Conservation (phyloP, 2,113 vertebrate genomes). For the Tinamus guttatus region DNA sequence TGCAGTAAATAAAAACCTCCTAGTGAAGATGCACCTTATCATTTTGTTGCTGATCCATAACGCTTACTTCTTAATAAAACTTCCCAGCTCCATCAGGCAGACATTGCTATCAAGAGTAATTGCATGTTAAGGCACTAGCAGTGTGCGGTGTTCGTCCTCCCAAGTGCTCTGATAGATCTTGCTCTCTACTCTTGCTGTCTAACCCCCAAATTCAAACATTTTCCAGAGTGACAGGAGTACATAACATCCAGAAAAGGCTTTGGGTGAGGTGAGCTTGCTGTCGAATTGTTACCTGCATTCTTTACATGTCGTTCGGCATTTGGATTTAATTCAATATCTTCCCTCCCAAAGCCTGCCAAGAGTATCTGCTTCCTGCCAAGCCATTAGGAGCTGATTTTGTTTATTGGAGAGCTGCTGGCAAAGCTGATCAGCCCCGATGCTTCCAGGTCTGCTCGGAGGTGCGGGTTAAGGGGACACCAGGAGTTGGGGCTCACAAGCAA, state of each 20-base stretch:
- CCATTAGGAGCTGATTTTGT: background rate
- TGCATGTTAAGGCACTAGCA: background rate
- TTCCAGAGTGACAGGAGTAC: background rate
- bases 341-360: background rate
- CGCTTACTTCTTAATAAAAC: conserved; percentile 8
- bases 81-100: background rate
- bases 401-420: background rate
- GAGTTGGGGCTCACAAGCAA: background rate
- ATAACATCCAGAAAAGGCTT: background rate
- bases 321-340: background rate
- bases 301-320: accelerated
- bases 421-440: background rate
- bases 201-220: background rate
- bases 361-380: background rate
- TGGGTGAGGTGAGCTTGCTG: background rate
- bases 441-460: background rate
- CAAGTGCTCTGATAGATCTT: background rate
- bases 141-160: background rate
- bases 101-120: background rate
- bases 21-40: background rate
- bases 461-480: background rate
- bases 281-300: accelerated
- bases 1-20: background rate
- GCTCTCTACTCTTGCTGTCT: background rate
- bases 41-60: background rate